A percentile compares a stretch with the other conserved stretches of the same genome.
phyloP scores from a whole-genome alignment of 1,140 invertebrate species.

The Ooceraea biroi region DNA sequence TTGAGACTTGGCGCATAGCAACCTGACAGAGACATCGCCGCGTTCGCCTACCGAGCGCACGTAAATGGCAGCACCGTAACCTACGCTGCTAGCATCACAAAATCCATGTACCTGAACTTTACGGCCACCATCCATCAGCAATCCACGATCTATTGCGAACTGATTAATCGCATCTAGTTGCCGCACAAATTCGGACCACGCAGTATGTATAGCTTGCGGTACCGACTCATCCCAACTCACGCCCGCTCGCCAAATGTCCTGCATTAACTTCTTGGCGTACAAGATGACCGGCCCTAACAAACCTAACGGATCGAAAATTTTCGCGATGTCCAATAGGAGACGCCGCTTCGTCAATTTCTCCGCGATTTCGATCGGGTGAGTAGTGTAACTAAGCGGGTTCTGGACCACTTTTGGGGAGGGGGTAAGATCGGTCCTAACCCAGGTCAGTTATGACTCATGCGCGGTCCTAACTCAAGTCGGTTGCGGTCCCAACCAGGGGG shows the following conservation, averaged over 20 bases:
- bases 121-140: not conserved
- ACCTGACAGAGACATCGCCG: not conserved
- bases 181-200: not conserved
- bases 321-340: not conserved
- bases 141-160: not conserved
- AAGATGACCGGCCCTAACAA: not conserved
- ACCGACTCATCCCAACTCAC: not conserved
- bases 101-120: not conserved
- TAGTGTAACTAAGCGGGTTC: too few relatives aligned
- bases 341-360: not conserved
- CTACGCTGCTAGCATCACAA: not conserved
- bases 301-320: not conserved
- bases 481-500: too few relatives aligned
- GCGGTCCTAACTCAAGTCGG: too few relatives aligned
- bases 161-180: not conserved
- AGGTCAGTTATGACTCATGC: too few relatives aligned
- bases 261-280: not conserved
- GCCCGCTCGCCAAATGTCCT: not conserved
- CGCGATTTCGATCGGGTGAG: not conserved
- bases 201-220: not conserved
- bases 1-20: slow-evolving; percentile 28
- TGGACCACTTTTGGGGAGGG: too few relatives aligned
- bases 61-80: not conserved
- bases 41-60: not conserved
- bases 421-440: too few relatives aligned